Evolutionary conservation across 2,888 invertebrate genomes (phyloP), one percentile per base, ranked within the genome.

Genomic region (Cryptus armator): DNA sequence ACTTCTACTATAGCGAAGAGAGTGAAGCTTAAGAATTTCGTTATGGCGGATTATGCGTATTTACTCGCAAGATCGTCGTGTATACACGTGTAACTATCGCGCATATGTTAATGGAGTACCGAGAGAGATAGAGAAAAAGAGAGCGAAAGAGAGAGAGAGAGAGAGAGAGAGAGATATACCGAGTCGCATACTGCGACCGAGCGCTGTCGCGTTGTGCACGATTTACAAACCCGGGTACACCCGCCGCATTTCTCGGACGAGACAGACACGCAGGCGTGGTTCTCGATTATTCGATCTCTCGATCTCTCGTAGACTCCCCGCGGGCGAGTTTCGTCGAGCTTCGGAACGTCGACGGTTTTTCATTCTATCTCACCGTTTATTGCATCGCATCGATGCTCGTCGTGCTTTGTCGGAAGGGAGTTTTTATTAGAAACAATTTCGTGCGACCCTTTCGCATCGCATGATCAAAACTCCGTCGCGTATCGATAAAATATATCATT

Each of bases 1-100:
- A 12, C 24, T 12, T 44, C 6, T 71, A 16, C 19, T n/a, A 1
- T 14, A 16, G 53, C n/a, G 29, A n/a, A 56, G 64, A n/a, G 64
- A 68, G 56, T 32, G 59, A 66, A 53, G 44, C 77, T 59, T 16
- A 53, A 72, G 74, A 70, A 78, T 84, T 81, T 81, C 78, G 67
- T 78, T 68, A 78, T 48, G 59, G 46, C 32, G 62, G 71, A 80
- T 76, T 84, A 80, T 66, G 16, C 74, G 37, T 68, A 48, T 62
- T 74, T 78, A 62, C 44, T 44, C 56, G 64, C 53, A 48, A 75
- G 37, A 79, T 79, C 64, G 37, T 71, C 76, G 14, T 79, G 71
- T 84, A 56, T 67, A 74, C 76, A 75, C 71, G 43, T 59, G 75
- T 82, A 77, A 56, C 71, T 76, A 74, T 46, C 32, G 19, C 32